These are phyloP conservation scores for Leucoma salicis DNA, from an alignment of 2,888 invertebrate species.

Conservation along the genomic window DNA sequence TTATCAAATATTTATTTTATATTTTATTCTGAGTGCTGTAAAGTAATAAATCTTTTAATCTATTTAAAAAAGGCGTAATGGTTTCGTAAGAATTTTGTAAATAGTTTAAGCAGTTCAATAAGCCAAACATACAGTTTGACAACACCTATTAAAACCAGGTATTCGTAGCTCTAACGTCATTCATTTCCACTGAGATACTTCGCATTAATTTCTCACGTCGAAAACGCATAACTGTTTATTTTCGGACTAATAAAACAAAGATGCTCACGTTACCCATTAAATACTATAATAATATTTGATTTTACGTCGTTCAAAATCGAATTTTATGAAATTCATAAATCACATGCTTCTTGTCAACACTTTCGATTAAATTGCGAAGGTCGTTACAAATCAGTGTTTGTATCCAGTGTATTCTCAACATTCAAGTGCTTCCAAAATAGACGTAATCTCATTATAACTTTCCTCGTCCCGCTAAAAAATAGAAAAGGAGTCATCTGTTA, in stretches of 20 bases:
- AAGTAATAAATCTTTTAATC: slow-evolving; percentile 9
- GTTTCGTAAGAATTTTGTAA: not conserved
- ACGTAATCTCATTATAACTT: slow-evolving; percentile 72
- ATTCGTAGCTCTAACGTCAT: slow-evolving; percentile 31
- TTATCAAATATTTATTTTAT: slow-evolving; percentile 9
- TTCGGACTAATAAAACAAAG: slow-evolving; percentile 59
- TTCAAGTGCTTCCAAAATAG: slow-evolving; percentile 74
- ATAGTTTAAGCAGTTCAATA: not conserved
- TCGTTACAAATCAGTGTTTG: slow-evolving; percentile 48
- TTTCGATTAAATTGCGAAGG: slow-evolving; percentile 75
- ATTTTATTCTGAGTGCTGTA: slow-evolving; percentile 6
- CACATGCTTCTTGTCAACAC: slow-evolving; percentile 69
- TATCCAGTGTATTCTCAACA: slow-evolving; percentile 65
- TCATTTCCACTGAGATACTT: slow-evolving; percentile 31
- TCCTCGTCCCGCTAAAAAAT: slow-evolving; percentile 71
- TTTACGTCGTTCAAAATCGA: slow-evolving; percentile 62
- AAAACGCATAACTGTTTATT: slow-evolving; percentile 48
- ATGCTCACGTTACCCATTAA: slow-evolving; percentile 57
- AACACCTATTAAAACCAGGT: slow-evolving; percentile 35
- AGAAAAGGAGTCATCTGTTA: slow-evolving; percentile 69
- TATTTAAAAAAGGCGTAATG: slow-evolving; percentile 3
- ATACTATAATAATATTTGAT: slow-evolving; percentile 64
- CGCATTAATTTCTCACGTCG: slow-evolving; percentile 39
- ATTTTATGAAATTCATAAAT: slow-evolving; percentile 70
- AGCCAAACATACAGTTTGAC: slow-evolving; percentile 25